Percentiles rank a stretch among this genome's conserved stretches.
These are phyloP conservation scores for Apocrypta bakeri DNA, from an alignment of 1,140 invertebrate genomes.

Conservation along the genomic window DNA sequence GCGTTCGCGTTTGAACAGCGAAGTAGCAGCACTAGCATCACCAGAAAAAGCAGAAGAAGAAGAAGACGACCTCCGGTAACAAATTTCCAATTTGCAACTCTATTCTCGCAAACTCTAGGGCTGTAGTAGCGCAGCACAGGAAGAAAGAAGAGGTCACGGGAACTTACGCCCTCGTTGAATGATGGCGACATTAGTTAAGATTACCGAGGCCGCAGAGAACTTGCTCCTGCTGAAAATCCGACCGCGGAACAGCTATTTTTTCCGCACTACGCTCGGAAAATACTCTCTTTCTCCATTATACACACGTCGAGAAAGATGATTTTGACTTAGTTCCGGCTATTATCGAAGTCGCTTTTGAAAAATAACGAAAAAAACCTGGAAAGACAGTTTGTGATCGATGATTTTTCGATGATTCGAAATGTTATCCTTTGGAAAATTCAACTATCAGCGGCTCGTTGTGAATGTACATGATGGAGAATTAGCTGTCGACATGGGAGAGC, in stretches of 20 bases:
- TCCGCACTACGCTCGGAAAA: neutral
- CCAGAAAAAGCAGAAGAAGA: neutral
- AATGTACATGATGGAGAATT: constrained; percentile 1
- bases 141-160: constrained; percentile 32
- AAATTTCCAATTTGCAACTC: constrained; percentile 56
- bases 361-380: neutral
- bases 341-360: constrained; percentile 7
- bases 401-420: no score
- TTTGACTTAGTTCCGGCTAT: constrained; percentile 34
- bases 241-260: neutral
- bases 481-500: constrained; percentile 40
- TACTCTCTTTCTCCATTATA: neutral
- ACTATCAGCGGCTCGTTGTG: no score
- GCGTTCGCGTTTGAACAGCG: constrained; percentile 28
- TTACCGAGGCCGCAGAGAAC: constrained; percentile 34
- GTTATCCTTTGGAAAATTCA: no score
- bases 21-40: no score
- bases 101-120: constrained; percentile 36
- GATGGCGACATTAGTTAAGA: constrained; percentile 56
- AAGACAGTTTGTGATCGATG: no score
- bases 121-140: no score
- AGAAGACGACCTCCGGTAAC: constrained; percentile 20
- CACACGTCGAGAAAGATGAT: neutral
- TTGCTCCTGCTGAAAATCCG: neutral
- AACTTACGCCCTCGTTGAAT: constrained; percentile 47